Conservation (phyloP, 1,140 invertebrate species). For the Meloidogyne hapla region DNA sequence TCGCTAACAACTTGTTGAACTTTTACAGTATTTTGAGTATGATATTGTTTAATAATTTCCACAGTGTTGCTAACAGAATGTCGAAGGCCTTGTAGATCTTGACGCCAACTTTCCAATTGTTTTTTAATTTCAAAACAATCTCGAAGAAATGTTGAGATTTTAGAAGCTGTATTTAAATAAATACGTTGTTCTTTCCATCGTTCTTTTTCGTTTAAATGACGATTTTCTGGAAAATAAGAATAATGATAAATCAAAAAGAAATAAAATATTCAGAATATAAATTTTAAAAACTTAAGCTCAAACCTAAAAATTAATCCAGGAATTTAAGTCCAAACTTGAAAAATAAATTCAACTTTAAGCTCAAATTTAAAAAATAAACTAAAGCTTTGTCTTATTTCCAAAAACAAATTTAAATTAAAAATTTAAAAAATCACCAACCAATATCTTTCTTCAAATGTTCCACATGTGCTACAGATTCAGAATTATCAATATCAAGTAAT, state of each 20-base stretch:
- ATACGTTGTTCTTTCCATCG: slow-evolving; percentile 49
- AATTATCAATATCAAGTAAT: slow-evolving; percentile 47
- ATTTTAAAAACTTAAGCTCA: neutral
- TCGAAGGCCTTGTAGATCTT: slow-evolving; percentile 26
- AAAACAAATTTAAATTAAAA: too few relatives aligned
- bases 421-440: slow-evolving; percentile 11
- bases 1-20: slow-evolving; percentile 29
- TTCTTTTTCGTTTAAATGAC: slow-evolving; percentile 40
- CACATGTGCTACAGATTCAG: slow-evolving; percentile 38
- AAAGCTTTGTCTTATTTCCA: too few relatives aligned
- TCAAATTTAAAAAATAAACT: too few relatives aligned
- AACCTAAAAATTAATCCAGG: too few relatives aligned
- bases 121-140: slow-evolving; percentile 31
- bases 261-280: neutral
- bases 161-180: slow-evolving; percentile 35
- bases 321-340: too few relatives aligned
- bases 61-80: slow-evolving; percentile 29
- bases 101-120: slow-evolving; percentile 33
- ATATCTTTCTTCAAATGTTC: slow-evolving; percentile 41
- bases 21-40: slow-evolving; percentile 32
- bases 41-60: slow-evolving; percentile 34
- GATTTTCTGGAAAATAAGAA: slow-evolving; percentile 46
- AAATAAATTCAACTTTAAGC: too few relatives aligned
- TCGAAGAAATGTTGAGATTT: slow-evolving; percentile 33
- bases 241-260: slow-evolving; percentile 1